These are phyloP conservation scores for Ophioninae sp. DNA, from an alignment of 2,888 invertebrate genomes.

Conservation along the genomic window DNA sequence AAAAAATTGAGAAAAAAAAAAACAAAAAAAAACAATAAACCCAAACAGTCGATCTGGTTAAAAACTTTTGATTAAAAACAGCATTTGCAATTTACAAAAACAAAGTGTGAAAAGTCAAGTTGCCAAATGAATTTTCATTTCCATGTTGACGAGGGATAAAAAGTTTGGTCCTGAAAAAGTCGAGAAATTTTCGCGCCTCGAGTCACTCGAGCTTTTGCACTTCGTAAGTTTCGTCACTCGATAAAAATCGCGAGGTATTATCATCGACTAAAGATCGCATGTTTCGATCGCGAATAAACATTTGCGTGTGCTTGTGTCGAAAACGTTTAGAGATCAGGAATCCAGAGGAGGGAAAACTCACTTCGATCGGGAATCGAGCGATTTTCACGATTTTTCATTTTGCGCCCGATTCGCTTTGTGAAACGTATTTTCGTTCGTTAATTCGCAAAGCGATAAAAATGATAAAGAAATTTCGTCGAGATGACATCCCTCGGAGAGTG, in stretches of 20 bases:
- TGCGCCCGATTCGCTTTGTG: neutral
- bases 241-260: neutral
- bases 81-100: no score
- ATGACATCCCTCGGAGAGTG: neutral
- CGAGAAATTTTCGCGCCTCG: neutral
- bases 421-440: neutral
- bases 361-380: conserved; percentile 18
- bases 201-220: neutral
- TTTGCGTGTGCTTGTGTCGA: conserved; percentile 36
- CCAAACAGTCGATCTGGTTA: no score
- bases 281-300: neutral
- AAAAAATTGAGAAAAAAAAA: no score
- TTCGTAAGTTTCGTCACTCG: neutral
- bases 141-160: no score
- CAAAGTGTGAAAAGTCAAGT: no score
- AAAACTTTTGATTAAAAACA: no score
- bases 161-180: neutral
- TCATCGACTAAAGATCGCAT: neutral
- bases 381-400: neutral
- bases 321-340: neutral
- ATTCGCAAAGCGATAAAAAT: neutral
- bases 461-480: neutral
- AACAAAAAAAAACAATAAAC: no score
- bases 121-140: no score
- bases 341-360: conserved; percentile 7